phyloP scores from a whole-genome alignment of 1,140 invertebrate genomes.

The Drosophila bocki region DNA sequence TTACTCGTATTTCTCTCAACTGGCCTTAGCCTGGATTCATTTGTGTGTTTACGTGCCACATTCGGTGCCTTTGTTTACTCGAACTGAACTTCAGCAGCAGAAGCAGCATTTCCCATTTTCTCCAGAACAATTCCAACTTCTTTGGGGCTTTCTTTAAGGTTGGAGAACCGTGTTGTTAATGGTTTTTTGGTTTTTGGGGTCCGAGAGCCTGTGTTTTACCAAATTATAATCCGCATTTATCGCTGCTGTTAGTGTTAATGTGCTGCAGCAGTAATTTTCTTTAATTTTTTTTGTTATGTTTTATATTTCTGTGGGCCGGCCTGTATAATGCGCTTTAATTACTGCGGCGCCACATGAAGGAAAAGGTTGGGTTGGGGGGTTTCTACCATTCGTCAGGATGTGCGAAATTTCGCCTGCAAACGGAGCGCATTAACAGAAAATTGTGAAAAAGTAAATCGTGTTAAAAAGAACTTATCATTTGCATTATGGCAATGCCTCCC shows the following conservation, averaged over 20 bases:
- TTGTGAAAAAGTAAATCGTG: constrained; percentile 73
- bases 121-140: constrained; percentile 20
- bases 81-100: constrained; percentile 24
- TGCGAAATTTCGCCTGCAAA: constrained; percentile 15
- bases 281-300: constrained; percentile 1
- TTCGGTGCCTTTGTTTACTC: constrained; percentile 38
- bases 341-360: constrained; percentile 56
- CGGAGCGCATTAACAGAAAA: constrained; percentile 55
- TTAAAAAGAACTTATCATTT: constrained; percentile 81
- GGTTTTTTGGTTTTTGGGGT: background rate
- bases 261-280: constrained; percentile 52
- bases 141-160: constrained; percentile 24
- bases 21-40: constrained; percentile 49
- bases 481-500: constrained; percentile 44
- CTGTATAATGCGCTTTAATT: constrained; percentile 75
- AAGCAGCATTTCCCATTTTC: constrained; percentile 9
- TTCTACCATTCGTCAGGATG: constrained; percentile 31
- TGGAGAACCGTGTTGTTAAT: constrained; percentile 10
- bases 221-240: constrained; percentile 55
- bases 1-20: constrained; percentile 52
- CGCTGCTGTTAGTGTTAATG: constrained; percentile 32
- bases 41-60: constrained; percentile 53
- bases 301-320: constrained; percentile 5
- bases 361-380: background rate
- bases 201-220: constrained; percentile 20